Base-by-base conservation (phyloP, 2,888 invertebrate species). In the Ceraclea dissimilis region DNA sequence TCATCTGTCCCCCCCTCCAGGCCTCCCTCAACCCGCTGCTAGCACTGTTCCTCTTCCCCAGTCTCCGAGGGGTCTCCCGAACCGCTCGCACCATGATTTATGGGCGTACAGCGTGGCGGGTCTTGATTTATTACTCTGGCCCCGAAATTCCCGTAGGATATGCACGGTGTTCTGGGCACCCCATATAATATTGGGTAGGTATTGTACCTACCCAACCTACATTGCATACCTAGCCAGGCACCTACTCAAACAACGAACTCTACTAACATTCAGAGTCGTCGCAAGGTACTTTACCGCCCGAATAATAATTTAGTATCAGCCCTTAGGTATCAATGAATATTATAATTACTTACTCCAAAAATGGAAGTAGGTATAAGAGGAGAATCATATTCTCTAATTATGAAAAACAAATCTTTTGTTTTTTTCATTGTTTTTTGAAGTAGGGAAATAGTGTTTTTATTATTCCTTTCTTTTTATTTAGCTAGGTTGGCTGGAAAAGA, bases 81-180 rank as follows among this genome's bases (percentile, higher is more conserved):
- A 31, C 47, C 60, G 51, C 56, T 31, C 57, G 51, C 51, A 49
- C 53, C 62, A 51, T 49, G 49, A 49, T 81, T 81, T 81, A 81
- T 79, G 75, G 79, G 76, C 79, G 78, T 80, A 80, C 80, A 80
- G 79, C 80, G 81, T 80, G 81, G 81, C 80, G 80, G 80, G 79
- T 80, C 80, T 80, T 81, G 81, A 81, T 81, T 81, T 81, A 81
- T 79, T 67, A 74, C 71, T 20, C 60, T 33, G 52, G 61, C 57
- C 39, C 61, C 59, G 59, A 62, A 62, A 56, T 58, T 59, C 56
- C 52, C 51, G 52, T 57, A 49, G 57, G 52, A 57, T 57, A 48
- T 52, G 57, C 52, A 57, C 44, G 20, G 49, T 22, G 34, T 47
- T 22, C 5, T 49, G 26, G 52, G 52, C 52, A 44, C 52, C 52